Base-by-base conservation (phyloP, 2,888 invertebrate genomes). In the Xestia c-nigrum region DNA sequence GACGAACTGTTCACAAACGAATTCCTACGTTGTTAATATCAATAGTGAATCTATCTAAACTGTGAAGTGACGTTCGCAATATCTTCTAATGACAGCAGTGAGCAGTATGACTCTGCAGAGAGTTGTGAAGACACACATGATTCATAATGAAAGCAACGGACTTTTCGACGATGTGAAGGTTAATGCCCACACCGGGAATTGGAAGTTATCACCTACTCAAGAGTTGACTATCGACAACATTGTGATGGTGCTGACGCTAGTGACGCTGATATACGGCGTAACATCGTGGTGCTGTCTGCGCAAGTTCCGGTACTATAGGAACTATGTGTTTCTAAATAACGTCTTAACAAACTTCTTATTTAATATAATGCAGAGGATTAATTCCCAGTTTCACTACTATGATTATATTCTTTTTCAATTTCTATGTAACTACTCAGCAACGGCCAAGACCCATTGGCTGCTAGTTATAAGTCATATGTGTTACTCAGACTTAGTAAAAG, bases 381-480 rank as follows among this genome's bases (percentile, higher is more conserved):
- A n/a, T n/a, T n/a, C n/a, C n/a, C n/a, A n/a, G n/a, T n/a, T n/a
- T n/a, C n/a, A 43, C 5, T 0, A 10, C 0, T 1, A 43, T 10
- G 10, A 10, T 10, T 10, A 43, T 10, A 10, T 4, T 10, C n/a
- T n/a, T n/a, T n/a, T n/a, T n/a, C n/a, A n/a, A n/a, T 46, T 46
- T 12, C 46, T 46, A 46, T 2, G 0, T 47, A 6, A 50, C 16
- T 69, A 24, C 31, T 70, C 46, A 5, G 2, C 3, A 46, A 21
- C 24, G 7, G 61, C 24, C 9, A 43, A 21, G 19, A 59, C 61
- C 5, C 43, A 61, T 19, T 70, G 70, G 61, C 31, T 70, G 21
- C 14, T 70, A 31, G 43, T 70, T 46, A 61, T 70, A 43, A 31
- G 43, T 63, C 63, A 63, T 31, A 61, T 70, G 63, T 70, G 21